Percentiles rank a stretch among this genome's conserved stretches.
phyloP scores from a whole-genome alignment of 2,888 invertebrate species.

The Empis livida region DNA sequence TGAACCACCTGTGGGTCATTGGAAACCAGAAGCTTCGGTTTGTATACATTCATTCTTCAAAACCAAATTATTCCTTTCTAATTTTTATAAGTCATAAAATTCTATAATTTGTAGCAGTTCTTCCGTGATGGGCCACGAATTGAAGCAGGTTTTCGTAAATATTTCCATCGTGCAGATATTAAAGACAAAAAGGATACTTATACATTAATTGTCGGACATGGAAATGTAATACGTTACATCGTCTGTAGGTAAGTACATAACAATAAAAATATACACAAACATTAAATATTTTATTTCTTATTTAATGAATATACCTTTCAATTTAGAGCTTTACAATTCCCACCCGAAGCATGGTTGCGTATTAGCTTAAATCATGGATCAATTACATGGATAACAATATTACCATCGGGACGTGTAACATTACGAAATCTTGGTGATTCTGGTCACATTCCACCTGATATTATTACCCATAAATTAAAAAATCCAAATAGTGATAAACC shows the following conservation, averaged over 20 bases:
- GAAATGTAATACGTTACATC: slow-evolving; percentile 93
- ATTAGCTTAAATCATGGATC: slow-evolving; percentile 85
- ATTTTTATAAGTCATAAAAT: too few relatives aligned
- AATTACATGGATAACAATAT: slow-evolving; percentile 80
- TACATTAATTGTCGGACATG: slow-evolving; percentile 91
- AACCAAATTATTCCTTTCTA: too few relatives aligned
- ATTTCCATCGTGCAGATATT: slow-evolving; percentile 79
- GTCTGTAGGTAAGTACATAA: slow-evolving; percentile 56
- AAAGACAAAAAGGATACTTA: slow-evolving; percentile 70
- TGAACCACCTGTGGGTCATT: slow-evolving; percentile 78
- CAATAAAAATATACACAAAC: not conserved
- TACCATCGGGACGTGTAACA: slow-evolving; percentile 75
- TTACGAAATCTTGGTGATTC: slow-evolving; percentile 74
- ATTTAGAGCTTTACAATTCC: slow-evolving; percentile 86
- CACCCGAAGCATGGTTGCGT: slow-evolving; percentile 93
- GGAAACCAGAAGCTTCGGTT: slow-evolving; percentile 73
- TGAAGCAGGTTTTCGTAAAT: slow-evolving; percentile 87
- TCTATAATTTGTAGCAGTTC: slow-evolving; percentile 56
- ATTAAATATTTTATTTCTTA: not conserved
- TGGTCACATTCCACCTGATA: slow-evolving; percentile 74
- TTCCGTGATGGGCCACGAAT: slow-evolving; percentile 86
- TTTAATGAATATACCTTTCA: not conserved
- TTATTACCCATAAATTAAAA: slow-evolving; percentile 45
- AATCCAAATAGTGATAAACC: too few relatives aligned
- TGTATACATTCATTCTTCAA: slow-evolving; percentile 20